Base-by-base conservation (phyloP, 2,113 vertebrate genomes). In the Oncorhynchus clarkii region DNA sequence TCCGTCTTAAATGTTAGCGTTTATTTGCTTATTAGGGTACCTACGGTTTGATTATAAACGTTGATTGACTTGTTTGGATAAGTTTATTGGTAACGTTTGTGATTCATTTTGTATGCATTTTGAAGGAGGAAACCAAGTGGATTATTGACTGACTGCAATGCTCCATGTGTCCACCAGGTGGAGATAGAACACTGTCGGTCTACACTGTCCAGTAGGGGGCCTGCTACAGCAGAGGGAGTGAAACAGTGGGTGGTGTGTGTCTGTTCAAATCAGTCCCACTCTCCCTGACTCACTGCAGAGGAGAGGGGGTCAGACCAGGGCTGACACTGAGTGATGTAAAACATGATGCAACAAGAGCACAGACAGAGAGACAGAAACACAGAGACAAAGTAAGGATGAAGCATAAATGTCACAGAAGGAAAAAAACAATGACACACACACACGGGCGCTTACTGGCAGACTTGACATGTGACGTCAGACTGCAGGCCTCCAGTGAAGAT, bases 401-500 rank as follows among this genome's bases (percentile, higher is more conserved):
- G 39, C 39, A 45, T n/a, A 67, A 26, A 29, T 4, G 16, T 27
- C 5, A 20, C 11, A 74, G 4, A 67, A 18, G 18, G 48, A 1
- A 48, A 45, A 45, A 8, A 7, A 2, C 8, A 39, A 2, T 45
- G 9, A 45, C 9, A 45, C 2, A 11, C 8, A 45, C 39, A 45
- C 9, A 45, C 9, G 2, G 9, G 39, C 11, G 39, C 39, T 95
- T 92, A 97, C 96, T 97, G 95, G 94, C 96, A 97, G 88, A 95
- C 96, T 89, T 97, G 96, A 92, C 96, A 97, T 73, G 96, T 97
- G 86, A 97, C 96, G 18, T 96, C 96, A 8, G 96, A 97, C 92
- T 97, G 96, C 87, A 97, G 94, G 78, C 96, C 96, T 0, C 96
- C 96, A 0, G 96, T 97, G 90, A 97, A 97, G 91, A 97, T 97